Evolutionary conservation across 2,888 invertebrate species (phyloP), one percentile per base, ranked within the genome.

Genomic region (Chrysolina haemoptera): DNA sequence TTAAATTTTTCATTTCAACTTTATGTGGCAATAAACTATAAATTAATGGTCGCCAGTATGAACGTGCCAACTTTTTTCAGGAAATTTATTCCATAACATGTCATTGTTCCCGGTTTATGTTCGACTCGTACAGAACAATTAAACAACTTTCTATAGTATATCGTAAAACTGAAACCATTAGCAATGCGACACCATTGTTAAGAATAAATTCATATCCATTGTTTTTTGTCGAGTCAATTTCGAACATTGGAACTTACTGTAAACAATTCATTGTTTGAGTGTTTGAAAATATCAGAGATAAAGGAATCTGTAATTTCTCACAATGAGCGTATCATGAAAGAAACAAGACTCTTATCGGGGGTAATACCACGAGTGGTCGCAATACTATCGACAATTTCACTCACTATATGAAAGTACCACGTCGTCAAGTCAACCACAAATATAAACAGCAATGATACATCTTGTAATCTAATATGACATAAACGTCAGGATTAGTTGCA

Each of bases 51-150:
- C 59, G 59, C 59, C 59, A 59, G 27, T 59, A 59, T 59, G 27
- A 59, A 59, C 59, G 59, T 59, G 59, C 35, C 9, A 59, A 59
- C 59, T 59, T 59, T 59, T 59, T 59, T 59, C 59, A 20, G 18
- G 20, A n/a, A 59, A 59, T 59, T 27, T 59, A 59, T 59, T 59
- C 59, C 59, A 59, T 59, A 59, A 59, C 59, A 59, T 59, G 59
- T 59, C 59, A 59, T 59, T 59, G 27, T 9, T 59, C 59, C 27
- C 59, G 11, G 59, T 59, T 59, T 59, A 59, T 59, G 59, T n/a
- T 8, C 59, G 59, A 59, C 59, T 27, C 35, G 27, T 14, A 35
- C 35, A 59, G 59, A 59, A 59, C 59, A 59, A 59, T 59, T 59
- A 59, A 59, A 59, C 59, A n/a, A 59, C 59, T 59, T 59, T 59